Base-by-base conservation (phyloP, 1,140 invertebrate genomes). In the Hypothenemus hampei region DNA sequence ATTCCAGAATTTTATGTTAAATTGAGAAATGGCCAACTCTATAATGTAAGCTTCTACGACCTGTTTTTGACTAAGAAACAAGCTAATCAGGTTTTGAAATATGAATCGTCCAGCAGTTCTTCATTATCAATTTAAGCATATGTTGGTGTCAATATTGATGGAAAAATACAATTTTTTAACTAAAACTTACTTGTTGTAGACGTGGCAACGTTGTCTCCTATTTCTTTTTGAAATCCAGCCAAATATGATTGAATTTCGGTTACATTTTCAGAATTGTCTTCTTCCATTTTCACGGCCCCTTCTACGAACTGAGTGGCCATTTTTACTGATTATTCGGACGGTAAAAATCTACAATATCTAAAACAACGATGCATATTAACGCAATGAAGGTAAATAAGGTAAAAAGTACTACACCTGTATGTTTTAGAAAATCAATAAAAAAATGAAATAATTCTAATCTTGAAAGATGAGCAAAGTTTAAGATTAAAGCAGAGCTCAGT, bases 191-290 rank as follows among this genome's bases (percentile, higher is more conserved):
- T 13, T 36, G 46, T 16, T n/a, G 10, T 18, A n/a, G 24, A 46
- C 6, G 15, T 11, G 23, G 31, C 7, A 70, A 76, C 55, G 69
- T 71, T 29, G 69, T 81, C 73, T 33, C 78, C 79, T 41, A 91
- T 91, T 71, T 91, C 88, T 65, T 90, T 90, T 64, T 92, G 88
- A 66, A 91, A 91, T 3, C 86, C 86, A 46, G 84, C 86, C 33
- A 92, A 72, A 64, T 91, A 91, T 46, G 86, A 86, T 63, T 91
- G 87, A 61, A 90, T 87, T 60, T 89, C 86, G 22, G 81, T 84
- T 11, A 87, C 82, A 57, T 73, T 76, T 63, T 82, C 78, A n/a
- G 62, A 58, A 58, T 53, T 48, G 41, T 72, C 72, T n/a, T n/a
- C n/a, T 57, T 74, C 71, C 49, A 74, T 51, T 61, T 74, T 74